These are phyloP conservation scores for Eciton burchellii DNA, from an alignment of 1,140 invertebrate species.

Conservation along the genomic window DNA sequence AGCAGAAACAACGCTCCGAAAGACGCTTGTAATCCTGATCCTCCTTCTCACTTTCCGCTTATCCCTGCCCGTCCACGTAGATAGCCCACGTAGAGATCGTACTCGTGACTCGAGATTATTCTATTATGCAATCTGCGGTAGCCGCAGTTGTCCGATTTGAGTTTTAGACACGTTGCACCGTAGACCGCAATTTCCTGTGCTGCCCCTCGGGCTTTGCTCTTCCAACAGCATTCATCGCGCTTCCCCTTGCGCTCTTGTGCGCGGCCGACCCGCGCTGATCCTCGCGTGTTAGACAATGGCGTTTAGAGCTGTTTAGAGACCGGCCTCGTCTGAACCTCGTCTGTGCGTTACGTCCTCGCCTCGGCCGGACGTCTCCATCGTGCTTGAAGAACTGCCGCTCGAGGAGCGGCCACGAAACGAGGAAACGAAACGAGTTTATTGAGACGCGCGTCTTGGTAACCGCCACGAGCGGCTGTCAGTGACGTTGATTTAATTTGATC, in stretches of 20 bases:
- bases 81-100: background rate
- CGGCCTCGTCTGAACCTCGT: slow-evolving; percentile 39
- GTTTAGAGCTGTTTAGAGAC: slow-evolving; percentile 52
- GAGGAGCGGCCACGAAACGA: background rate
- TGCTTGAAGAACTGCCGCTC: background rate
- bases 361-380: slow-evolving; percentile 38
- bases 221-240: slow-evolving; percentile 7
- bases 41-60: background rate
- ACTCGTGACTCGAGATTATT: background rate
- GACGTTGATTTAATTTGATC: background rate
- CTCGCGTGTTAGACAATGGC: slow-evolving; percentile 64
- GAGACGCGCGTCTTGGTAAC: background rate
- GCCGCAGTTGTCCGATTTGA: slow-evolving; percentile 23
- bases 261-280: slow-evolving; percentile 57
- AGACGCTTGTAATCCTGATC: no score
- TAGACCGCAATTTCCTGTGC: slow-evolving; percentile 45
- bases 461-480: background rate
- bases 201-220: slow-evolving; percentile 30
- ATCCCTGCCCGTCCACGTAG: background rate
- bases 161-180: slow-evolving; percentile 23
- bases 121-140: slow-evolving; percentile 18
- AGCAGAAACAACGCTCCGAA: no score
- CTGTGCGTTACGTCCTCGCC: slow-evolving; percentile 23
- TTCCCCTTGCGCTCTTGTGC: slow-evolving; percentile 15
- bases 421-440: background rate